A percentile compares a stretch with the other conserved stretches of the same genome.
Evolutionary conservation across 2,113 vertebrate genomes (phyloP).

Genomic region (Coracopsis vasa): DNA sequence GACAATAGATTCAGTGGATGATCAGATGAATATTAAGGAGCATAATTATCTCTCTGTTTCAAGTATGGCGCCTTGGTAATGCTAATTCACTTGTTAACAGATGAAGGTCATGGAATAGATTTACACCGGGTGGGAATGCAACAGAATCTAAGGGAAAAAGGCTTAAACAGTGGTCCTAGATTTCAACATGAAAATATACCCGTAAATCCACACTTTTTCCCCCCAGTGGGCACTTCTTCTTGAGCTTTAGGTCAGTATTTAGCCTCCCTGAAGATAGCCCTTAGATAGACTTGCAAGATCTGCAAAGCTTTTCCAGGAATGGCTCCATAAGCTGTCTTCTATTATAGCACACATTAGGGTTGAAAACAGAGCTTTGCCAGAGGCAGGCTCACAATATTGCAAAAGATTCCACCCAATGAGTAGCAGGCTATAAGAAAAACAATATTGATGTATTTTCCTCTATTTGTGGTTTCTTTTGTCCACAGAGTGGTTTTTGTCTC

Average conservation of each 20-base stretch:
- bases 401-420: neutral
- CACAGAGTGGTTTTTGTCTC: slow-evolving; percentile 45
- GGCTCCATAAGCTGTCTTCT: neutral
- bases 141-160: neutral
- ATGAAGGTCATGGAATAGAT: neutral
- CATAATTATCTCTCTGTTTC: neutral
- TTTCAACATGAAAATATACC: neutral
- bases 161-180: neutral
- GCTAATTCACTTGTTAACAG: neutral
- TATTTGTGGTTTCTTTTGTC: slow-evolving; percentile 36
- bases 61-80: neutral
- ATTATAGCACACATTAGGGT: neutral
- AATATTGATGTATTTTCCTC: slow-evolving; percentile 15
- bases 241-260: accelerated
- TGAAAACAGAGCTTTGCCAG: neutral
- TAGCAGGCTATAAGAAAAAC: slow-evolving; percentile 25
- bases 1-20: neutral
- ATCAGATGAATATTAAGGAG: slow-evolving; percentile 4
- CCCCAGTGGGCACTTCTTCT: accelerated
- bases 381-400: neutral
- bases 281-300: neutral
- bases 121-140: neutral
- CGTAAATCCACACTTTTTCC: accelerated
- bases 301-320: slow-evolving; percentile 1
- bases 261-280: neutral